Evolutionary conservation across 2,888 invertebrate species (phyloP), one percentile per base, ranked within the genome.

Genomic region (Agrotis exclamationis): DNA sequence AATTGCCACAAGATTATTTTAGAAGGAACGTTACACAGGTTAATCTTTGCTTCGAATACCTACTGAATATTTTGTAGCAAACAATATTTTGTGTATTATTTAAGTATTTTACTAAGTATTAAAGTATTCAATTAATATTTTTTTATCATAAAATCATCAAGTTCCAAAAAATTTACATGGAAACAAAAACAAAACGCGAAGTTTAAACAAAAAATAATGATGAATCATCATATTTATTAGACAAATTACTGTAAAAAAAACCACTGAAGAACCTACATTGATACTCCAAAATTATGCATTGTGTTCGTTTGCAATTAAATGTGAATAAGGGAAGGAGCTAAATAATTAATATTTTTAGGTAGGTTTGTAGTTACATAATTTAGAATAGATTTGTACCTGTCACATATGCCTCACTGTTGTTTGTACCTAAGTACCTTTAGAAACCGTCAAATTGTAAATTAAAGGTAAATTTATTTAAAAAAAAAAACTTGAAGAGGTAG

Each of bases 41-140:
- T 53, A 66, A 58, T 48, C 24, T 39, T 39, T 76, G 70, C 65
- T 84, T 83, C 48, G 69, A 72, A 80, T 76, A 14, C 33, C 2
- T 33, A 71, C 72, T 73, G 59, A 59, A 60, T 77, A 80, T 70
- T 80, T 83, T 81, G 79, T 85, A 82, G 83, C 82, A 84, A 87
- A 85, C 86, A 86, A 86, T n/a, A n/a, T n/a, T n/a, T n/a, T n/a
- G n/a, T n/a, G n/a, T n/a, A n/a, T n/a, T n/a, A n/a, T n/a, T n/a
- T 87, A 88, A 79, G 76, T 77, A 72, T 76, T 79, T 28, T 3
- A 33, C 33, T 82, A 81, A 76, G 66, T 79, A 87, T 53, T 65
- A 76, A 82, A 72, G 68, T 73, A 77, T 79, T 83, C 72, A 76
- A 79, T 79, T 75, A 73, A 82, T 81, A 85, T 86, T 88, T 86